A percentile compares a stretch with the other conserved stretches of the same genome.
Conservation (phyloP, 2,888 invertebrate genomes). For the Seira sanloemensis region DNA sequence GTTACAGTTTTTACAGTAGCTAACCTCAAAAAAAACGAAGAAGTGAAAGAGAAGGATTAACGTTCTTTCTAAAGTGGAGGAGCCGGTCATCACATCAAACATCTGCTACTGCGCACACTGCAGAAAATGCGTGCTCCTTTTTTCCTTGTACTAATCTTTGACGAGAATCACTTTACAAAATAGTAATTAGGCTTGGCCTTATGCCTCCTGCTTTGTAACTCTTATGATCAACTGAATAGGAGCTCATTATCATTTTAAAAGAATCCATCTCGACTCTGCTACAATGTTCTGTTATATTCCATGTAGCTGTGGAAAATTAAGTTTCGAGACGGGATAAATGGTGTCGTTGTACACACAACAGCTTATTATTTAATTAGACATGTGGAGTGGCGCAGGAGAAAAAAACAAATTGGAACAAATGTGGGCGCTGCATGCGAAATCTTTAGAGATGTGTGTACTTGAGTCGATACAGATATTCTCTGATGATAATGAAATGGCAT, state of each 20-base stretch:
- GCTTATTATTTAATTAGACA: slow-evolving; percentile 14
- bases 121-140: slow-evolving; percentile 18
- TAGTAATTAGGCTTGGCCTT: slow-evolving; percentile 16
- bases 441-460: neutral
- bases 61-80: slow-evolving; percentile 42
- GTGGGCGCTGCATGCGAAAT: neutral
- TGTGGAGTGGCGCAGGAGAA: neutral
- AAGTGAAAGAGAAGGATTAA: slow-evolving; percentile 21
- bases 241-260: slow-evolving; percentile 36
- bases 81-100: slow-evolving; percentile 60
- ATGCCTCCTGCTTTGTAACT: slow-evolving; percentile 11
- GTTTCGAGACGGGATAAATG: neutral
- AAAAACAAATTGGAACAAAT: neutral
- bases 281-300: neutral
- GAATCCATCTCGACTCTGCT: neutral
- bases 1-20: slow-evolving; percentile 13
- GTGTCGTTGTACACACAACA: slow-evolving; percentile 5
- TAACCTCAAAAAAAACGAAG: slow-evolving; percentile 7
- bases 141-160: slow-evolving; percentile 26
- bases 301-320: neutral
- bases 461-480: neutral
- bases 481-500: neutral
- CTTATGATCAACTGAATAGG: slow-evolving; percentile 1
- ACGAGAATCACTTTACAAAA: slow-evolving; percentile 20
- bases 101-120: slow-evolving; percentile 33